A percentile compares a stretch with the other conserved stretches of the same genome.
Evolutionary conservation across 92 coral and sea anemone species (phyloP).

Genomic region (Heliopora coerulea): DNA sequence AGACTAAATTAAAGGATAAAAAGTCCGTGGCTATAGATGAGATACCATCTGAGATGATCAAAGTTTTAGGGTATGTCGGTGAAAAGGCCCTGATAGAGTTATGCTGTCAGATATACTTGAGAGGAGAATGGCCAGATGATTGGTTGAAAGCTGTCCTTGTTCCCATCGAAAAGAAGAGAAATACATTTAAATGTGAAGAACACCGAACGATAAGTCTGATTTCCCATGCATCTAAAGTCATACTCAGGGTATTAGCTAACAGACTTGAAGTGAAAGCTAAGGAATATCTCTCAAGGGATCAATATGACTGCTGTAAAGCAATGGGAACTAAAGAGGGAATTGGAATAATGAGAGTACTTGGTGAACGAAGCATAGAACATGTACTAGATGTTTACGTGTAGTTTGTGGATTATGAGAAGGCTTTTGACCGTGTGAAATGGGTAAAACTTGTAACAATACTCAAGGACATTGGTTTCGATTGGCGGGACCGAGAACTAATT

Average conservation of each 20-base stretch:
- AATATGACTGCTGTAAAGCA: conserved; percentile 36
- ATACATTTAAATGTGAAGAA: conserved; percentile 29
- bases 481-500: conserved; percentile 28
- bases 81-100: conserved; percentile 24
- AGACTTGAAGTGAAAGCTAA: conserved; percentile 40
- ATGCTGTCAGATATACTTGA: neutral
- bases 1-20: conserved; percentile 26
- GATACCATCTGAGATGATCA: conserved; percentile 48
- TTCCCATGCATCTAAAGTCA: conserved; percentile 22
- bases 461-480: neutral
- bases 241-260: conserved; percentile 34
- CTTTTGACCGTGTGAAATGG: conserved; percentile 36
- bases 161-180: conserved; percentile 11
- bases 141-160: conserved; percentile 15
- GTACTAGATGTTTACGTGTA: conserved; percentile 42
- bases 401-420: conserved; percentile 46
- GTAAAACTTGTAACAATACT: conserved; percentile 18
- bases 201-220: conserved; percentile 32
- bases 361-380: conserved; percentile 43
- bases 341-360: conserved; percentile 41
- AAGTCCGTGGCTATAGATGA: conserved; percentile 46
- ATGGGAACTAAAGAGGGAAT: conserved; percentile 33
- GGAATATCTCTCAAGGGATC: no score
- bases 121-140: conserved; percentile 19
- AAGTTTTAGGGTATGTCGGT: conserved; percentile 33